Evolutionary conservation across 2,888 invertebrate genomes (phyloP), one percentile per base, ranked within the genome.

Genomic region (Troides aeacus): DNA sequence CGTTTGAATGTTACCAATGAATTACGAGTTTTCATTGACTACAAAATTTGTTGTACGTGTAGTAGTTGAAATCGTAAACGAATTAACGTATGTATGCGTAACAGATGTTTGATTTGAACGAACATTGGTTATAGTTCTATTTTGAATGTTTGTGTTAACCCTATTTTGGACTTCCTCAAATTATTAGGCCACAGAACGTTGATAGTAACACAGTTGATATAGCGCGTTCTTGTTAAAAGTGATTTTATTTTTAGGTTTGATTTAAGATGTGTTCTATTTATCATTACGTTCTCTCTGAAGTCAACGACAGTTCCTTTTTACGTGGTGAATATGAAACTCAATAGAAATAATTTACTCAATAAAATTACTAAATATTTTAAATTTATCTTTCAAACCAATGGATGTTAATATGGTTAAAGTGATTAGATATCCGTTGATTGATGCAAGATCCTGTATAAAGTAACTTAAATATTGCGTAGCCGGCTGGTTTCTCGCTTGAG

Each of bases 171-270:
- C 23, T 57, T 64, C 63, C 36, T 68, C 69, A 21, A 56, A 36
- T 75, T 12, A 76, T 76, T 72, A 74, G 75, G 7, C 65, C 62
- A 62, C 65, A 69, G 61, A 57, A 58, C 46, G 57, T 86, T 86
- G 79, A 87, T 77, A 72, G 74, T 77, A 84, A 84, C 69, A 80
- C 80, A 81, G 78, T 70, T 76, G 77, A 82, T 79, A 81, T 82
- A 79, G 81, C 78, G 78, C 78, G 72, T 80, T 78, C 79, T 78
- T 68, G 81, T 68, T 81, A 78, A 72, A 73, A 12, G 15, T 53
- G 53, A 53, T 53, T 53, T n/a, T 53, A 18, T n/a, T 6, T 8
- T 46, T 30, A 3, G 30, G 30, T 46, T 46, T 46, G 15, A 46
- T 46, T 46, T 46, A 7, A 46, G 30, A 30, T 30, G 30, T 30